Evolutionary conservation across 2,113 vertebrate genomes (phyloP).

Genomic region (Galemys pyrenaicus): DNA sequence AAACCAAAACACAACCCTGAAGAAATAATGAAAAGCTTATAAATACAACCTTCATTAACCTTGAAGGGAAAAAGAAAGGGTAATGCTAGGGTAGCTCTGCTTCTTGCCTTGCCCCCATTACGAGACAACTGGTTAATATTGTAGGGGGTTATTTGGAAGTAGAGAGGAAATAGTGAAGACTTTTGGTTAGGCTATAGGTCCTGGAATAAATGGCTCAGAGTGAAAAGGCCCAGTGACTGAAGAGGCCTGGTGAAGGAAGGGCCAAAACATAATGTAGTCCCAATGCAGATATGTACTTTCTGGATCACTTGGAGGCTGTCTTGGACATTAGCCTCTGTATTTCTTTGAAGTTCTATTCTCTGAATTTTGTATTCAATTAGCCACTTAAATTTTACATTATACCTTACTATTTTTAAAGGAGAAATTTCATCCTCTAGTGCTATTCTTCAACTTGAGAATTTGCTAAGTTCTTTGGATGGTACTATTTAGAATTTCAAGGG

Average conservation of each 20-base stretch:
- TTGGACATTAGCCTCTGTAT: neutral
- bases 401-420: neutral
- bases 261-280: neutral
- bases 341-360: constrained; percentile 12
- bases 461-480: neutral
- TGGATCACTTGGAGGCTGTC: neutral
- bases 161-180: neutral
- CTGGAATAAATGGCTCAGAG: neutral
- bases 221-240: neutral
- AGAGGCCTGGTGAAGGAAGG: neutral
- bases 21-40: neutral
- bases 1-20: neutral
- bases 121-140: neutral
- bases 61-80: neutral
- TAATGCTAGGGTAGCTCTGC: neutral
- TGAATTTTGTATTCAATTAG: neutral
- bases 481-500: constrained; percentile 34
- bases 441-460: constrained; percentile 8
- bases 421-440: neutral
- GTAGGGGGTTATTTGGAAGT: neutral
- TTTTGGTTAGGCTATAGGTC: neutral
- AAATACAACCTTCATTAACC: neutral
- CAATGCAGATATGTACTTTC: neutral
- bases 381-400: neutral
- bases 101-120: neutral